phyloP scores from a whole-genome alignment of 2,113 vertebrate species.

The Lophochroa leadbeateri region DNA sequence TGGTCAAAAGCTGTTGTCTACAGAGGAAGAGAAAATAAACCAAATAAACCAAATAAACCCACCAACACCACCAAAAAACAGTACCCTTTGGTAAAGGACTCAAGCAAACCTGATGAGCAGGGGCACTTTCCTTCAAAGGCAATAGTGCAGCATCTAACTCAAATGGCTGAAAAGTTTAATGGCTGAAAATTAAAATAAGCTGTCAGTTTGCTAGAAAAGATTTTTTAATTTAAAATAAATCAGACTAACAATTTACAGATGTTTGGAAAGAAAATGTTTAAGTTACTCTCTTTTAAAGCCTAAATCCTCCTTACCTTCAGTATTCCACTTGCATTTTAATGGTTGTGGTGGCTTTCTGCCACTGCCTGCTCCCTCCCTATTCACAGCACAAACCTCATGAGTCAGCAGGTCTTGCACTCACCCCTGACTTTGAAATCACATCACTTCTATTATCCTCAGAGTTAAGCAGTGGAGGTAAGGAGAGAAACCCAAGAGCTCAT shows the following conservation, averaged over 20 bases:
- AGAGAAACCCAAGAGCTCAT: not conserved
- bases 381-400: not conserved
- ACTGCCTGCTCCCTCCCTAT: not conserved
- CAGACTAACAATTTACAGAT: slow-evolving; percentile 79
- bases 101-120: slow-evolving; percentile 41
- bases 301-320: slow-evolving; percentile 36
- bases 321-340: slow-evolving; percentile 49
- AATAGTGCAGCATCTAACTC: not conserved
- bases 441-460: not conserved
- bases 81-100: not conserved
- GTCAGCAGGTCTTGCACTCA: not conserved
- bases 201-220: slow-evolving; percentile 65
- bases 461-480: not conserved
- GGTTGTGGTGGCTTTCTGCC: slow-evolving; percentile 14
- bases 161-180: slow-evolving; percentile 65
- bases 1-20: not conserved
- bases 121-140: slow-evolving; percentile 48
- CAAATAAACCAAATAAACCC: not conserved
- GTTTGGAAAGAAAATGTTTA: slow-evolving; percentile 75
- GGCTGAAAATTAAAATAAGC: slow-evolving; percentile 76
- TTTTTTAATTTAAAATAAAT: slow-evolving; percentile 79
- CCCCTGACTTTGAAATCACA: not conserved
- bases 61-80: not conserved
- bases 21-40: not conserved
- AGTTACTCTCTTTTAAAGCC: slow-evolving; percentile 63